A percentile compares a stretch with the other conserved stretches of the same genome.
Evolutionary conservation across 2,888 invertebrate species (phyloP).

Genomic region (Hoplodrina blanda): DNA sequence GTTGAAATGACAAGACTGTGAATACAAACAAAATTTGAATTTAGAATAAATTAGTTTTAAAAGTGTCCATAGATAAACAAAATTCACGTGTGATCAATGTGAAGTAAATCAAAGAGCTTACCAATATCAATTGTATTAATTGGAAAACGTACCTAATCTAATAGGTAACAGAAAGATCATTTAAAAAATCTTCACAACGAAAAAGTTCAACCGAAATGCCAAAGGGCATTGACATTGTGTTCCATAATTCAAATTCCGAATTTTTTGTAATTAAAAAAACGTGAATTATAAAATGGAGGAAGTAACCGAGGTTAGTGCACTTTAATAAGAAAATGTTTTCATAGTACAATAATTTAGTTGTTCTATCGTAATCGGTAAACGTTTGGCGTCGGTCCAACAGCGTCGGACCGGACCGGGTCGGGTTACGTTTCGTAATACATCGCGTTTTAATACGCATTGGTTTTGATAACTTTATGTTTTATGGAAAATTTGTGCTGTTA

Average conservation of each 20-base stretch:
- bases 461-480: conserved; percentile 41
- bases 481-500: conserved; percentile 19
- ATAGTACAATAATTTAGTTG: conserved; percentile 54
- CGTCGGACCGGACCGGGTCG: conserved; percentile 21
- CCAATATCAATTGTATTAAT: not conserved
- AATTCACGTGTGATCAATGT: not conserved
- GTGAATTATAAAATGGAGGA: conserved; percentile 50
- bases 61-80: not conserved
- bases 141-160: not conserved
- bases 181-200: not conserved
- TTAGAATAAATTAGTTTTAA: not conserved
- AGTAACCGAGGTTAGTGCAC: conserved; percentile 61
- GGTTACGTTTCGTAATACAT: conserved; percentile 52
- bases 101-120: conserved; percentile 7
- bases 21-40: not conserved
- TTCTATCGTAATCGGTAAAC: conserved; percentile 55
- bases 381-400: conserved; percentile 58
- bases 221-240: conserved; percentile 37
- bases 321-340: conserved; percentile 42
- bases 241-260: conserved; percentile 11
- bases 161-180: not conserved
- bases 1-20: conserved; percentile 9
- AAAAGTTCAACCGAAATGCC: conserved; percentile 31
- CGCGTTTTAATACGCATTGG: conserved; percentile 47
- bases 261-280: conserved; percentile 4